phyloP scores from a whole-genome alignment of 2,797 vertebrate species.

The Semotilus atromaculatus region DNA sequence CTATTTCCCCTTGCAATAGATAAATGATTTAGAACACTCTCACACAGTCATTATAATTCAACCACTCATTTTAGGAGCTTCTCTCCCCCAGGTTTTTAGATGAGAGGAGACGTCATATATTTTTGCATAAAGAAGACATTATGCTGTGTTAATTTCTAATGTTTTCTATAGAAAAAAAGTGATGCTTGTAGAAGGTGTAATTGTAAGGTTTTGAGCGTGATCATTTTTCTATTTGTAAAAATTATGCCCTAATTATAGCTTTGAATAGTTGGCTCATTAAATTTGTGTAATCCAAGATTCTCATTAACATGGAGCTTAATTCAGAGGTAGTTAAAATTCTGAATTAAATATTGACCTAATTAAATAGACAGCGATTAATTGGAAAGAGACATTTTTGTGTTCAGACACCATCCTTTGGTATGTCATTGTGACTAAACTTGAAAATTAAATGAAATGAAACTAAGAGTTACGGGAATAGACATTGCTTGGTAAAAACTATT shows the following conservation, averaged over 20 bases:
- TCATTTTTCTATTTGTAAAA: slow-evolving; percentile 67
- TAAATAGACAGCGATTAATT: slow-evolving; percentile 45
- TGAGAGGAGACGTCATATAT: too few species aligned
- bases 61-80: neutral
- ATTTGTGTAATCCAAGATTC: slow-evolving; percentile 64
- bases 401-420: neutral
- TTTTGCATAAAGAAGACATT: neutral
- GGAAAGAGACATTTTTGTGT: slow-evolving; percentile 22
- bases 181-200: slow-evolving; percentile 54
- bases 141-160: neutral
- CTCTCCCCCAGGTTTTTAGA: neutral
- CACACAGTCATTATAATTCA: slow-evolving; percentile 10
- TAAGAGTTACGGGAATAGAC: neutral
- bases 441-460: too few species aligned
- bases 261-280: slow-evolving; percentile 67
- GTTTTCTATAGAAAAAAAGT: neutral
- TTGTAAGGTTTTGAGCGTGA: slow-evolving; percentile 67
- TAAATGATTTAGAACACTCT: slow-evolving; percentile 8
- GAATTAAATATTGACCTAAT: slow-evolving; percentile 53
- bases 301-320: slow-evolving; percentile 61
- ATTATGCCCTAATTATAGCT: slow-evolving; percentile 69
- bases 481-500: neutral
- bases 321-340: slow-evolving; percentile 55
- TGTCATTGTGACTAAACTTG: neutral
- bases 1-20: neutral